Conservation (phyloP, 2,797 vertebrate genomes). For the Bovichtus diacanthus region DNA sequence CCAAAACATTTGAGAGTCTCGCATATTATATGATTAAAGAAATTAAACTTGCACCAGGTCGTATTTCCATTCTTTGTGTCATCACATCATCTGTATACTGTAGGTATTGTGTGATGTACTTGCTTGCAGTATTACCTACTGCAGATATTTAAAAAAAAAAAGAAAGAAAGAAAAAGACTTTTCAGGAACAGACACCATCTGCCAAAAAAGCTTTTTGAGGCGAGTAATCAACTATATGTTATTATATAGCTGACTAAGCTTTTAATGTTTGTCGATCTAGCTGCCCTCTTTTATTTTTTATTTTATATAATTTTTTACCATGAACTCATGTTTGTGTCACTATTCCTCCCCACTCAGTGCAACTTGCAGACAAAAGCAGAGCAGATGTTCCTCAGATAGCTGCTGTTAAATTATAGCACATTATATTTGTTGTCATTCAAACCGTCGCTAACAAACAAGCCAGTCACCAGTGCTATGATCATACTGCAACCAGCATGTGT, state of each 20-base stretch:
- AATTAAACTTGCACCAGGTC: background rate
- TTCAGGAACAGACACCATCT: conserved; percentile 14
- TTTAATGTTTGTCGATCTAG: conserved; percentile 21
- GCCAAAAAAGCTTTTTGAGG: conserved; percentile 31
- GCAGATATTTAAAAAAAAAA: background rate
- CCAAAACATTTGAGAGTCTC: background rate
- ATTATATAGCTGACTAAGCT: conserved; percentile 24
- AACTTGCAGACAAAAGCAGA: conserved; percentile 41
- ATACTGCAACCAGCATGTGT: conserved; percentile 20
- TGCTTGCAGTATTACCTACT: conserved; percentile 7
- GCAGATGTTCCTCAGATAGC: conserved; percentile 54
- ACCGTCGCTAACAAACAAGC: conserved; percentile 32
- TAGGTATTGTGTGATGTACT: background rate
- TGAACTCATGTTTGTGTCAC: conserved; percentile 32
- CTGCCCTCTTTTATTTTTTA: conserved; percentile 26
- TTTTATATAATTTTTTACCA: background rate
- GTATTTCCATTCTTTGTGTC: background rate
- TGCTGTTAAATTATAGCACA: conserved; percentile 42
- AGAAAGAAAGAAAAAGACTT: background rate
- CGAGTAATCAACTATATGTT: conserved; percentile 11
- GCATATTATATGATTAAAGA: background rate
- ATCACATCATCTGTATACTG: background rate
- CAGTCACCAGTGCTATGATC: conserved; percentile 23
- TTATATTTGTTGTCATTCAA: conserved; percentile 49
- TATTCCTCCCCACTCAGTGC: conserved; percentile 51